Conservation (phyloP, 37 sponge, comb jelly and placozoan genomes). For the Oopsacas minuta region DNA sequence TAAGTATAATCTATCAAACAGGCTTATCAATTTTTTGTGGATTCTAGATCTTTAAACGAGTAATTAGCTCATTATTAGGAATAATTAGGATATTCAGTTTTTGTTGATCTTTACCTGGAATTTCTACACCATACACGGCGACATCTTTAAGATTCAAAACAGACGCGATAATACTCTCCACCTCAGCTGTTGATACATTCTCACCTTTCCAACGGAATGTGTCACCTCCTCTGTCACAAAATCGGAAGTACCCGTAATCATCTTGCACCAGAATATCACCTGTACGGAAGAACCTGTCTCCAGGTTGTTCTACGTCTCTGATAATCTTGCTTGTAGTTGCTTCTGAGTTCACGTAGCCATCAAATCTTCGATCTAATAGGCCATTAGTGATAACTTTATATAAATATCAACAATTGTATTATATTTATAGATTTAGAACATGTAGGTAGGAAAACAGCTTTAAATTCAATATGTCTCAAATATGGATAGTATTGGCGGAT, state of each 20-base stretch:
- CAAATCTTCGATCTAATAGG: conserved; percentile 27
- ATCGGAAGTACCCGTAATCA: conserved; percentile 53
- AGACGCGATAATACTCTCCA: conserved; percentile 30
- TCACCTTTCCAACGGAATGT: conserved; percentile 84
- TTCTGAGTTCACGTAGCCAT: conserved; percentile 40
- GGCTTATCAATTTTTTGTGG: too few relatives aligned
- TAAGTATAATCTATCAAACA: too few relatives aligned
- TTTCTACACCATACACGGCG: conserved; percentile 56
- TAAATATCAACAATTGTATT: too few relatives aligned
- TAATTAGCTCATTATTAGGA: too few relatives aligned
- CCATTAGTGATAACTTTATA: too few relatives aligned
- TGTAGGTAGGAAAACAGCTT: too few relatives aligned
- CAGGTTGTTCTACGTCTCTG: conserved; percentile 29
- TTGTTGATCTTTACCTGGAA: conserved; percentile 26
- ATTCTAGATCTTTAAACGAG: too few relatives aligned
- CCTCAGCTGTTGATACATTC: conserved; percentile 76
- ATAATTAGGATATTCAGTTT: too few relatives aligned
- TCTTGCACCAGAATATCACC: conserved; percentile 51
- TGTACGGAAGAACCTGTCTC: conserved; percentile 36
- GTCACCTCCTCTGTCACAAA: conserved; percentile 70
- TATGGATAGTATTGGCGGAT: too few relatives aligned
- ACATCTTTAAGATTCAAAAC: conserved; percentile 37
- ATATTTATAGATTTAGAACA: too few relatives aligned
- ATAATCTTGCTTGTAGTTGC: conserved; percentile 38
- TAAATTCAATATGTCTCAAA: too few relatives aligned